Evolutionary conservation across 2,888 invertebrate species (phyloP), one percentile per base, ranked within the genome.

Genomic region (Drepanosiphum platanoidis): DNA sequence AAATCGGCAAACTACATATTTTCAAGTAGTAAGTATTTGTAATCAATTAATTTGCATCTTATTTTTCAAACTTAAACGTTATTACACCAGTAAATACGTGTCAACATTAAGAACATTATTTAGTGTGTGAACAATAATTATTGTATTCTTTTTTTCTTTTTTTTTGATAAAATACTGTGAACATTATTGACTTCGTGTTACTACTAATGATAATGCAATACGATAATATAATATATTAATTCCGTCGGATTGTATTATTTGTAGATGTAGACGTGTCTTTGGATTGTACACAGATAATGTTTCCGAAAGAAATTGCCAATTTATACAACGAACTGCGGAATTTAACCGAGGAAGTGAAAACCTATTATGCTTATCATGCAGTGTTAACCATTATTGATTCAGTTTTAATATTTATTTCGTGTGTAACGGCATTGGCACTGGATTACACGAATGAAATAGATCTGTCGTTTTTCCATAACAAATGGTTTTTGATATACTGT

Each of bases 281-380:
- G 30, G 22, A 27, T 3, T 8, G 34, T 11, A 52, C 18, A 7
- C 52, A 30, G 18, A 7, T 4, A 30, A 46, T 82, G 32, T 61
- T 42, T 30, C 71, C 72, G 18, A 82, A 61, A 15, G 81, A 72
- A 82, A 32, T 82, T 39, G 9, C 13, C 4, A 58, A 61, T 32
- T 4, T 82, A n/a, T 82, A 39, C 13, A 82, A 39, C 15, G 58
- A 82, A 72, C 42, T 82, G 0, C 71, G 71, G 7, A 7, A n/a
- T 42, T 82, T 82, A 58, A 72, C 52, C 36, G 71, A 82, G 3
- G 42, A 82, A 42, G 58, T 82, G 27, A 82, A 82, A 61, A 42
- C 18, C 15, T 61, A 61, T 34, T 82, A 72, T 18, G 71, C 42
- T 39, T 42, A 9, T 32, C 58, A 82, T 4, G 42, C 61, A 15